phyloP scores from a whole-genome alignment of 2,113 vertebrate species.

The Lycaon pictus region DNA sequence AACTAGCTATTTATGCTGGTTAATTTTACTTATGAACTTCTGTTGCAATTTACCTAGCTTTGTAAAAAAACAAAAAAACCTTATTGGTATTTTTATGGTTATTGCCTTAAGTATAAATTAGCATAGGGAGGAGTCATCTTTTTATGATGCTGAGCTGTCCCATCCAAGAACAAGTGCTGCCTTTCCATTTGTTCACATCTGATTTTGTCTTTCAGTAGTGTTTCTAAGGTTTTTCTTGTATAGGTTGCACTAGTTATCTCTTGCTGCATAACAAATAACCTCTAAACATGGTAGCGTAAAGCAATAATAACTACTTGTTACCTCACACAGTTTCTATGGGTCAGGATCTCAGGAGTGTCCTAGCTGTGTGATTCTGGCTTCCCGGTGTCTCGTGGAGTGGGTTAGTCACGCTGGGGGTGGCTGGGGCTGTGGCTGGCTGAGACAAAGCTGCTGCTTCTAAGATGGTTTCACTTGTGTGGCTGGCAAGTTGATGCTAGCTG shows the following conservation, averaged over 20 bases:
- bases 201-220: background rate
- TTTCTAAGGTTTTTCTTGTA: background rate
- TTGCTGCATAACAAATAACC: background rate
- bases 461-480: accelerated
- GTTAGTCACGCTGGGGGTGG: background rate
- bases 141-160: background rate
- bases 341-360: background rate
- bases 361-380: background rate
- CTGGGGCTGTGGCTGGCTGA: too few relatives aligned
- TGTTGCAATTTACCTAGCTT: background rate
- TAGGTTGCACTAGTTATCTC: background rate
- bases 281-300: background rate
- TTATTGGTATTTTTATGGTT: background rate
- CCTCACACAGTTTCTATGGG: background rate
- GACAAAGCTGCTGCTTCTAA: background rate
- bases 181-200: background rate
- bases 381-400: background rate
- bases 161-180: background rate
- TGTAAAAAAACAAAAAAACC: background rate
- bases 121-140: background rate
- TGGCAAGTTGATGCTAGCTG: background rate
- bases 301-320: background rate
- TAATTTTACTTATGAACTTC: background rate
- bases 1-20: background rate
- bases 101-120: background rate